Percentiles rank a stretch among this genome's conserved stretches.
Conservation (phyloP, 2,797 vertebrate genomes). For the Lacerta bilineata region DNA sequence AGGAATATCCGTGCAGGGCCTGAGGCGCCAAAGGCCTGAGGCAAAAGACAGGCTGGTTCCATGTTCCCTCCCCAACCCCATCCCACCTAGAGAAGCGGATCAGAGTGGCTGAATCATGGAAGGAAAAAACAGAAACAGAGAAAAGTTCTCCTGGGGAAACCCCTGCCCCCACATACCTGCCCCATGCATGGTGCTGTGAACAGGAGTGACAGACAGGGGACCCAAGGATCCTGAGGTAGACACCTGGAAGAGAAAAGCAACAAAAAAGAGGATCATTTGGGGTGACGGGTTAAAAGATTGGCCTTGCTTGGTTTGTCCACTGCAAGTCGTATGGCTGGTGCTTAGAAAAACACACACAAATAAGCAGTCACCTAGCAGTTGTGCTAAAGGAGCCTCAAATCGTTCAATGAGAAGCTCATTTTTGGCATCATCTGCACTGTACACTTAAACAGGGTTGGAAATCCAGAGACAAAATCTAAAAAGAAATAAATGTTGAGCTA, state of each 20-base stretch:
- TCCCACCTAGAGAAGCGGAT: too few relatives aligned
- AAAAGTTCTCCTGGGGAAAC: neutral
- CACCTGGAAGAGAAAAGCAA: slow-evolving; percentile 81
- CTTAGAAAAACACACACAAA: neutral
- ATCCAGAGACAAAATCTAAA: too few relatives aligned
- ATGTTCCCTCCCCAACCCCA: too few relatives aligned
- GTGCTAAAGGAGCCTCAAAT: neutral
- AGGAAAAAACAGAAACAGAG: neutral
- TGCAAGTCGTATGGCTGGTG: neutral
- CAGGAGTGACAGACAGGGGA: slow-evolving; percentile 84
- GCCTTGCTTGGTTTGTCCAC: too few relatives aligned
- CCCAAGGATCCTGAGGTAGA: slow-evolving; percentile 91
- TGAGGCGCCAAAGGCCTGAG: too few relatives aligned
- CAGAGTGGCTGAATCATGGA: neutral
- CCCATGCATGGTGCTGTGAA: slow-evolving; percentile 86
- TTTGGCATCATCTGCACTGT: too few relatives aligned
- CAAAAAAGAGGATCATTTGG: neutral
- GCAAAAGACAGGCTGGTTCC: too few relatives aligned
- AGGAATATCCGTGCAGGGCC: too few relatives aligned
- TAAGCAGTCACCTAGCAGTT: neutral
- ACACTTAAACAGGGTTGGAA: too few relatives aligned
- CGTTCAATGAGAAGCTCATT: neutral
- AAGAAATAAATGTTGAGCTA: too few relatives aligned
- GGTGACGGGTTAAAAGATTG: neutral
- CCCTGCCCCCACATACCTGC: slow-evolving; percentile 79